Evolutionary conservation across 2,113 vertebrate genomes (phyloP), one percentile per base, ranked within the genome.

Genomic region (Mustela nigripes): DNA sequence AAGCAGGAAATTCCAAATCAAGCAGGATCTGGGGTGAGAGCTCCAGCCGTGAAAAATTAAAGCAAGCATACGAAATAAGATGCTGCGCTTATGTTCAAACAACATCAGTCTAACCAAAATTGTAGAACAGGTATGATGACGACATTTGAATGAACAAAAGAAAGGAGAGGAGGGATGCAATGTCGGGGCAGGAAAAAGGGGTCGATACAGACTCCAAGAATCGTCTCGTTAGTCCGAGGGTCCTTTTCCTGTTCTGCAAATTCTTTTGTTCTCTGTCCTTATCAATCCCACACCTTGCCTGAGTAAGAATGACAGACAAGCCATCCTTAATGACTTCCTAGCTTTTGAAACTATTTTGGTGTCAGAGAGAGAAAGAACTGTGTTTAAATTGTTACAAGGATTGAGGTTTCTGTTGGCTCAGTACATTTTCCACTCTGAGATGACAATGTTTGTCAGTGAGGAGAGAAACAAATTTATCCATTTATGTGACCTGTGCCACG

Each of bases 171-270:
- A 80, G 83, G 56, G 90, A 76, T 45, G 33, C 28, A 56, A 80
- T 11, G 81, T 97, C 79, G 50, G 78, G 80, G 96, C 97, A 97
- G 96, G 97, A 94, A 98, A 98, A 89, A 56, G 76, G 93, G 88
- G 96, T 93, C 73, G 16, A 48, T 21, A 36, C 16, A 22, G 67
- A 89, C 78, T 97, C 96, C 82, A 89, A 98, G 98, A 98, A 92
- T 84, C 67, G 95, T 95, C 98, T 97, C 92, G 95, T 97, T 97
- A 95, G 97, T 98, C 97, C 79, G 96, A 98, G 98, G 97, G 98
- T 98, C 97, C 96, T 97, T 96, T 98, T 98, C 98, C 98, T 99
- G 98, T 98, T 97, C 98, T 94, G 94, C 94, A 96, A 97, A 92
- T 97, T 97, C 98, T 97, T 98, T 98, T 98, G 97, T 98, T 97